phyloP scores from a whole-genome alignment of 2,888 invertebrate species.

The Scaptomyza reducta region DNA sequence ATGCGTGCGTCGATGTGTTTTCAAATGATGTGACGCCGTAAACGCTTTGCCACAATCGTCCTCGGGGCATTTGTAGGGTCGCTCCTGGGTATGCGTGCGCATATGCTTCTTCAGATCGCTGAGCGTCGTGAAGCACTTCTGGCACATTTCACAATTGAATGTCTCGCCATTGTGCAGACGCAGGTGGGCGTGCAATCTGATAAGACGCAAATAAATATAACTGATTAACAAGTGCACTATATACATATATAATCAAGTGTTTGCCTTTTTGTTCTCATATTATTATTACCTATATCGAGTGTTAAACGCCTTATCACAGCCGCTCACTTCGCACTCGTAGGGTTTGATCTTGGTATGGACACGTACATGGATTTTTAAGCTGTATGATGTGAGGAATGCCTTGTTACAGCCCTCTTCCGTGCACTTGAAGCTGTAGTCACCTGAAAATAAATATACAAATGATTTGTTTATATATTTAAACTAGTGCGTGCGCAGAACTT shows the following conservation, averaged over 20 bases:
- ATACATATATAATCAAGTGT: neutral
- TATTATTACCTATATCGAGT: conserved; percentile 93
- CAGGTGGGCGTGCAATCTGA: conserved; percentile 92
- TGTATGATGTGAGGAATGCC: conserved; percentile 97
- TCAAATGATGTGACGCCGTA: conserved; percentile 96
- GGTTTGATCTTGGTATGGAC: conserved; percentile 97
- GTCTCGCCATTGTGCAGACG: conserved; percentile 97
- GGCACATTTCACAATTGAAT: conserved; percentile 95
- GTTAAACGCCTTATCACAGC: conserved; percentile 96
- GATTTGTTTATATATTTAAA: neutral
- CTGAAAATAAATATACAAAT: conserved; percentile 85
- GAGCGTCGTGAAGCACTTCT: conserved; percentile 96
- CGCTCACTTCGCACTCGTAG: conserved; percentile 92
- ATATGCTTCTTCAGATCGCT: conserved; percentile 97
- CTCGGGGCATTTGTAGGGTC: conserved; percentile 93
- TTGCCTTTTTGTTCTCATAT: conserved; percentile 9
- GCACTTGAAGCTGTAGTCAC: conserved; percentile 97
- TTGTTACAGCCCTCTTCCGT: conserved; percentile 94
- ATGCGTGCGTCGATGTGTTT: conserved; percentile 91
- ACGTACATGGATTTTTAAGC: conserved; percentile 96
- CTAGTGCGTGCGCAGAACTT: neutral
- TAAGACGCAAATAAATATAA: conserved; percentile 14
- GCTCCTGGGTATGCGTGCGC: conserved; percentile 95
- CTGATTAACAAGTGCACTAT: conserved; percentile 29
- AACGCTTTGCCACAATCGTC: conserved; percentile 96